These are phyloP conservation scores for Pachymerium ferrugineum DNA, from an alignment of 2,888 invertebrate genomes.

Conservation along the genomic window DNA sequence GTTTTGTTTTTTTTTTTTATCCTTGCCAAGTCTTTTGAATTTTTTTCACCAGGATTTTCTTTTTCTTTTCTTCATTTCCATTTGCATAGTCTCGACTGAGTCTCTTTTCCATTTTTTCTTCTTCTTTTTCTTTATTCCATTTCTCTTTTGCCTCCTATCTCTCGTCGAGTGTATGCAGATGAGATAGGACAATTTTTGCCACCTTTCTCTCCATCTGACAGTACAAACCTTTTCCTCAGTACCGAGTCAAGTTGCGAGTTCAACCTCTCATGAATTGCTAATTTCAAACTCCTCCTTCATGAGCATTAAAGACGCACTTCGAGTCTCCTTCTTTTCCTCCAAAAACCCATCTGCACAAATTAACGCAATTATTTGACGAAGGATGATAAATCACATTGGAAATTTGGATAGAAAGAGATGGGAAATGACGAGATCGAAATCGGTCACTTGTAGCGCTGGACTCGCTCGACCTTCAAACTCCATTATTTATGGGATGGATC, in stretches of 20 bases:
- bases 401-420: no score
- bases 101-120: not conserved
- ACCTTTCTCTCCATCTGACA: not conserved
- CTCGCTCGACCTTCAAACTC: not conserved
- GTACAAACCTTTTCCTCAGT: constrained; percentile 12
- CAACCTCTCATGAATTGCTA: constrained; percentile 27
- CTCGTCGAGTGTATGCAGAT: constrained; percentile 27
- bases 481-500: constrained; percentile 16
- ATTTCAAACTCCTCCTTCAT: constrained; percentile 15
- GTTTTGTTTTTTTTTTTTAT: not conserved
- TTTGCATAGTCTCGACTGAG: constrained; percentile 16
- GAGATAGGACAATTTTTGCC: constrained; percentile 23
- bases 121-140: not conserved
- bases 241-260: constrained; percentile 14
- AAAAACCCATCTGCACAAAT: no score
- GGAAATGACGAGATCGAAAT: no score
- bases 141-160: not conserved
- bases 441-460: not conserved
- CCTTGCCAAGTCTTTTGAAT: no score
- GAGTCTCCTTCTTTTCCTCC: not conserved
- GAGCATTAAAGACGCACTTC: constrained; percentile 8
- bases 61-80: not conserved
- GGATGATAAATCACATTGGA: no score
- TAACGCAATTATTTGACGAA: no score
- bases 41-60: not conserved